Evolutionary conservation across 2,113 vertebrate species (phyloP), one percentile per base, ranked within the genome.

Genomic region (Clarias macrocephalus): DNA sequence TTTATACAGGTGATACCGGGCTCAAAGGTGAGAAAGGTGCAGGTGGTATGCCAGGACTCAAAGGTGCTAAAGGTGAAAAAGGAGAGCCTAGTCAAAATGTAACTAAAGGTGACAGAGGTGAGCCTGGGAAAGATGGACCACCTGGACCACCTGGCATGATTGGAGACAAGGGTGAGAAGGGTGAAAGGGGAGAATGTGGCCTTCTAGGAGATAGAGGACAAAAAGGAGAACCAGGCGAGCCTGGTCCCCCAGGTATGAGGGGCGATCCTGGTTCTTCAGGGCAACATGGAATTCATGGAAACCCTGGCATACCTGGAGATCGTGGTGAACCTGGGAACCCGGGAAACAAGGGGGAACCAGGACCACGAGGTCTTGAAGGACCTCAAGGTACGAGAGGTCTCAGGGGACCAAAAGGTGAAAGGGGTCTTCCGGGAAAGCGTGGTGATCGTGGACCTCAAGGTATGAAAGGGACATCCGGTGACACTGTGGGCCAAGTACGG

Each of bases 61-160:
- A 96, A 92, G 97, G 98, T 25, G 92, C 95, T 8, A 95, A 94
- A 81, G 98, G 98, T 0, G 94, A 93, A 1, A 97, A 97, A 90
- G 97, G 97, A 28, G 96, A 97, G 83, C 90, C 88, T 0, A 97
- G 96, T 90, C 95, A 93, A 82, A 98, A 98, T 0, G 96, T 95
- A 11, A 97, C 96, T 83, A 95, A 96, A 87, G 98, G 97, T 83
- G 97, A 97, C 7, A 97, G 95, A 89, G 98, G 98, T 80, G 96
- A 96, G 56, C 85, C 93, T 7, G 95, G 95, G 60, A 92, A 91
- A 92, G 88, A 82, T 89, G 77, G 94, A 87, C 1, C 81, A 48
- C 77, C 63, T 0, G 98, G 98, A 25, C 93, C 94, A 13, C 93
- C 93, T 0, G 97, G 97, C 82, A 15, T 23, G 48, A 90, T 88